Evolutionary conservation across 2,797 vertebrate genomes (phyloP).

Genomic region (Cyprinella venusta): DNA sequence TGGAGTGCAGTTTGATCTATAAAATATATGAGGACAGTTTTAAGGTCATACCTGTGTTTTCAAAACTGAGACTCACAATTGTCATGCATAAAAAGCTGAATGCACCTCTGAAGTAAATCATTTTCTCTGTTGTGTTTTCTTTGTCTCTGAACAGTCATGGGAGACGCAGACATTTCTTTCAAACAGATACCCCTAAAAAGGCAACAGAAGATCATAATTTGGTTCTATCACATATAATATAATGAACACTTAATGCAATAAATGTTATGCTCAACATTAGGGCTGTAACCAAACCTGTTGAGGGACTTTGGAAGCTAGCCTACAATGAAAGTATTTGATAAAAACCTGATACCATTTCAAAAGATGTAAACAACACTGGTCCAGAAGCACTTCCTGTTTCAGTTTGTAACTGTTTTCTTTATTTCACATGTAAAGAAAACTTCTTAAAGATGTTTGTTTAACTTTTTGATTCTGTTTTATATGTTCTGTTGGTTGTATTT

Average conservation of each 20-base stretch:
- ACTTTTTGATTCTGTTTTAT: no score
- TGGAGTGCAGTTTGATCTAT: slow-evolving; percentile 40
- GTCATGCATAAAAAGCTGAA: not conserved
- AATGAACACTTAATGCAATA: not conserved
- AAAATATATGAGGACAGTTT: slow-evolving; percentile 35
- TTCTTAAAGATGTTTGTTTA: no score
- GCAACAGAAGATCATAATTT: not conserved
- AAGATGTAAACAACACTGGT: no score
- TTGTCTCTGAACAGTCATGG: slow-evolving; percentile 11
- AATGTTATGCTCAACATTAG: not conserved
- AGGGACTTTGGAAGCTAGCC: not conserved
- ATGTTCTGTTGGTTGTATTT: no score
- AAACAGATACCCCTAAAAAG: slow-evolving; percentile 58
- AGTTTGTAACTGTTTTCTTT: no score
- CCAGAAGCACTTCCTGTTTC: no score
- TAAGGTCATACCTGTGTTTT: not conserved
- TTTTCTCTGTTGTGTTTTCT: slow-evolving; percentile 31
- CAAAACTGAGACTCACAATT: slow-evolving; percentile 6
- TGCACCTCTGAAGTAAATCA: slow-evolving; percentile 40
- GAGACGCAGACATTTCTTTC: slow-evolving; percentile 15
- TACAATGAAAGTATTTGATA: not conserved
- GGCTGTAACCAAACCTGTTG: not conserved
- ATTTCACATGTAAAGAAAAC: no score
- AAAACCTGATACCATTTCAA: no score
- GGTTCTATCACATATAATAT: not conserved